Percentiles rank a stretch among this genome's conserved stretches.
Conservation (phyloP, 2,113 vertebrate species). For the Cyprinodon tularosa region DNA sequence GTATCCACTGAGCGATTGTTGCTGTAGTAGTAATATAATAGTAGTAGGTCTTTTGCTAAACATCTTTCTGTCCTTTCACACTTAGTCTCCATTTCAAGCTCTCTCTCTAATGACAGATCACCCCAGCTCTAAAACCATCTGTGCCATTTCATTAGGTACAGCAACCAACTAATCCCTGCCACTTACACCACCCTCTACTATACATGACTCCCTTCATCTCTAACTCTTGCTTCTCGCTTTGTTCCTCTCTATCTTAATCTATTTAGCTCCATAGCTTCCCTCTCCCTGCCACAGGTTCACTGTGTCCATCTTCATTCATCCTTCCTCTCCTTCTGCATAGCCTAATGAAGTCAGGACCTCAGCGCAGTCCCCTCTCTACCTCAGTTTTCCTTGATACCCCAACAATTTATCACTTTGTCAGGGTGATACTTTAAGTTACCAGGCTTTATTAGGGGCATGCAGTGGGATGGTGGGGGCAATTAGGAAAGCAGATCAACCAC, state of each 20-base stretch:
- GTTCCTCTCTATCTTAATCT: conserved; percentile 42
- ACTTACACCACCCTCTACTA: conserved; percentile 47
- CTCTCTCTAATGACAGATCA: conserved; percentile 57
- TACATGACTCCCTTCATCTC: conserved; percentile 40
- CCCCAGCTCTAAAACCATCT: conserved; percentile 53
- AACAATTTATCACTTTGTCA: conserved; percentile 99
- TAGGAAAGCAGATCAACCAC: conserved; percentile 91
- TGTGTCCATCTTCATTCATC: conserved; percentile 94
- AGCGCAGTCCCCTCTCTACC: conserved; percentile 90
- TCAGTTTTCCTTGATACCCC: conserved; percentile 91
- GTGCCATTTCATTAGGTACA: conserved; percentile 76
- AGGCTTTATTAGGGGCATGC: conserved; percentile 98
- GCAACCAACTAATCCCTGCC: conserved; percentile 55
- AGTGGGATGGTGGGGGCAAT: conserved; percentile 92
- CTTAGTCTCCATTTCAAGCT: conserved; percentile 31
- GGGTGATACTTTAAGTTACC: conserved; percentile 97
- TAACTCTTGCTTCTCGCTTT: conserved; percentile 21
- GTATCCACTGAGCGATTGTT: conserved; percentile 68
- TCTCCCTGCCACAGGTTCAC: conserved; percentile 71
- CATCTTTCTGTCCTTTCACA: conserved; percentile 35
- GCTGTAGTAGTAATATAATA: conserved; percentile 69
- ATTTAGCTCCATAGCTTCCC: conserved; percentile 56
- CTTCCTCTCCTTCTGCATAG: conserved; percentile 88
- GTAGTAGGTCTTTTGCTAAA: conserved; percentile 39
- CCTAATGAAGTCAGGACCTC: conserved; percentile 99